Conservation (phyloP, 2,797 vertebrate genomes). For the Sebastes minor region DNA sequence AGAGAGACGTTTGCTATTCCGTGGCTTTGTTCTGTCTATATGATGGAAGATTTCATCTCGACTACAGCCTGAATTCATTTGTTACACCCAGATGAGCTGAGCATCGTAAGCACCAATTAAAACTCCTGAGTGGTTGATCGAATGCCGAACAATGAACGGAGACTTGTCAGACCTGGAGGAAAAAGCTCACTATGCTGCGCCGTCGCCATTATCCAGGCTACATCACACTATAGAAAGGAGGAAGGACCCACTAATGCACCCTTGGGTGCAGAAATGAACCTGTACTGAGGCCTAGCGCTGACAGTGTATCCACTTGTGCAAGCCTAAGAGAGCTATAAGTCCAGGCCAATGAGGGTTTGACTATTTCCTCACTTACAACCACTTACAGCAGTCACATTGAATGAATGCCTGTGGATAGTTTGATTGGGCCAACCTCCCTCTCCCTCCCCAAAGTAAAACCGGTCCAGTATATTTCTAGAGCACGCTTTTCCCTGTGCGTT, state of each 20-base stretch:
- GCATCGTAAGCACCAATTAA: conserved; percentile 31
- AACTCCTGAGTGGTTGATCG: background rate
- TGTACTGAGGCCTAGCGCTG: conserved; percentile 20
- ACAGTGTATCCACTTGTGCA: conserved; percentile 45
- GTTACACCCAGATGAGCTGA: background rate
- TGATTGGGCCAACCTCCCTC: conserved; percentile 44
- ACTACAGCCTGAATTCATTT: conserved; percentile 14
- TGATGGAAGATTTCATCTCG: conserved; percentile 6
- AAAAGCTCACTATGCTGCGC: background rate
- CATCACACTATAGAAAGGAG: background rate
- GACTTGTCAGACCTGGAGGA: background rate
- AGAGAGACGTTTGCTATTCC: background rate
- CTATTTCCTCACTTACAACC: conserved; percentile 66
- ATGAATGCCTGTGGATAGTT: conserved; percentile 65
- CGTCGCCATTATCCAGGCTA: background rate
- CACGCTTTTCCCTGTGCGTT: conserved; percentile 26
- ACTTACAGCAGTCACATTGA: conserved; percentile 72
- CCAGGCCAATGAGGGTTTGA: conserved; percentile 56
- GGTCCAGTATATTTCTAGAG: conserved; percentile 39
- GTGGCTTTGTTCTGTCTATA: background rate
- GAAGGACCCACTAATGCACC: conserved; percentile 21
- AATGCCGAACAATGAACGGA: background rate
- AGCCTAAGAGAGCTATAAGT: conserved; percentile 57
- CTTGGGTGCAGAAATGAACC: conserved; percentile 38
- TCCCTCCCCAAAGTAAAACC: conserved; percentile 37